Evolutionary conservation across 2,888 invertebrate species (phyloP).

Genomic region (Apodemia hepburni): DNA sequence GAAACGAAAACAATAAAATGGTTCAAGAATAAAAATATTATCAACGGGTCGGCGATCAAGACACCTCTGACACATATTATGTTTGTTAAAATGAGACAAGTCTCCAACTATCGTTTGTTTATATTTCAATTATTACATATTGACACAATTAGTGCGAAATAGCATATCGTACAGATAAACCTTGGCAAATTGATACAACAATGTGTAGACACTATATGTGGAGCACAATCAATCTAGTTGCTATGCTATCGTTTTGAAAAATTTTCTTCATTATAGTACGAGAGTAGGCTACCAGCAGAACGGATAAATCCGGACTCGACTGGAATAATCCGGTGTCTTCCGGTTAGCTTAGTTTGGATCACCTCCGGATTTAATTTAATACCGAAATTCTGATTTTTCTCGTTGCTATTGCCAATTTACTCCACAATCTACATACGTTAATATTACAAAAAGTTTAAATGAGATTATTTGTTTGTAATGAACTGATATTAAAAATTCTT

Average conservation of each 20-base stretch:
- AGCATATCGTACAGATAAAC: neutral
- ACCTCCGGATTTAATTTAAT: too few relatives aligned
- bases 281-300: too few relatives aligned
- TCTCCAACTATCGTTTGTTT: constrained; percentile 6
- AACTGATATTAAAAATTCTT: too few relatives aligned
- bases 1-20: constrained; percentile 63
- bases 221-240: neutral
- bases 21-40: constrained; percentile 54
- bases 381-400: too few relatives aligned
- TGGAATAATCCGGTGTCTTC: too few relatives aligned
- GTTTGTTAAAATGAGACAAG: constrained; percentile 9
- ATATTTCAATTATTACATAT: constrained; percentile 15
- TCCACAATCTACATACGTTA: too few relatives aligned
- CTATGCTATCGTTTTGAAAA: neutral
- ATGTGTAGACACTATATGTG: neutral
- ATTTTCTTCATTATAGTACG: neutral
- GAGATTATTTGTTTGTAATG: too few relatives aligned
- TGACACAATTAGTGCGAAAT: constrained; percentile 8
- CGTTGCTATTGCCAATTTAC: too few relatives aligned
- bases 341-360: too few relatives aligned
- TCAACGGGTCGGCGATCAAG: constrained; percentile 55
- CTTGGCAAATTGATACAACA: constrained; percentile 10
- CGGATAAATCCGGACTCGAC: too few relatives aligned
- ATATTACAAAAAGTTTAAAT: too few relatives aligned
- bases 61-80: constrained; percentile 50